phyloP scores from a whole-genome alignment of 2,888 invertebrate genomes.

The Trachelus troglodyta region DNA sequence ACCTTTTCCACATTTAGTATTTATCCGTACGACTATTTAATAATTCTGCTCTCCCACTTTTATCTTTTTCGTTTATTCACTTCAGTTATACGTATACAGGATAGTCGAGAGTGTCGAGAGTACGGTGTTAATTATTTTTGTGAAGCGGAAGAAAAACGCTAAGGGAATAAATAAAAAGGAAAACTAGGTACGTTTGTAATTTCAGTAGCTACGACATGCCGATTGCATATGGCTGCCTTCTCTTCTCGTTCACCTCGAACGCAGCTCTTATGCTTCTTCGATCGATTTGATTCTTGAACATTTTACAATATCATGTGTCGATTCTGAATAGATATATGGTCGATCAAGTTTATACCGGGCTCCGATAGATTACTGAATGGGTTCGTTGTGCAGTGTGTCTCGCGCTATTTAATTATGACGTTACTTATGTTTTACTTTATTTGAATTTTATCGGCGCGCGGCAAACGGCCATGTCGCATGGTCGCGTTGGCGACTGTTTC shows the following conservation, averaged over 20 bases:
- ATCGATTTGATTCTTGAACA: not conserved
- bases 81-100: not conserved
- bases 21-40: not conserved
- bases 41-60: not conserved
- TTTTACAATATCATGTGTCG: not conserved
- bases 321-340: not conserved
- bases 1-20: not conserved
- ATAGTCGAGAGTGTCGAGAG: not conserved
- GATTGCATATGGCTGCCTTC: not conserved
- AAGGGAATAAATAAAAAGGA: not conserved
- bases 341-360: not conserved
- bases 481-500: not conserved
- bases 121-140: not conserved
- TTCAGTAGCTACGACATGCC: not conserved
- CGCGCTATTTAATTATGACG: not conserved
- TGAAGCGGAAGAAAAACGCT: not conserved
- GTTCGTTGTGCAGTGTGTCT: not conserved
- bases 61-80: not conserved
- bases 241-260: slow-evolving; percentile 42
- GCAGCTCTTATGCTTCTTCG: slow-evolving; percentile 35
- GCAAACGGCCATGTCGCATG: not conserved
- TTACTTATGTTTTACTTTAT: not conserved
- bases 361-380: not conserved
- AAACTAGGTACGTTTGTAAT: not conserved
- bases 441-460: not conserved